Evolutionary conservation across 2,797 vertebrate species (phyloP).

Genomic region (Chaetophractus vellerosus): DNA sequence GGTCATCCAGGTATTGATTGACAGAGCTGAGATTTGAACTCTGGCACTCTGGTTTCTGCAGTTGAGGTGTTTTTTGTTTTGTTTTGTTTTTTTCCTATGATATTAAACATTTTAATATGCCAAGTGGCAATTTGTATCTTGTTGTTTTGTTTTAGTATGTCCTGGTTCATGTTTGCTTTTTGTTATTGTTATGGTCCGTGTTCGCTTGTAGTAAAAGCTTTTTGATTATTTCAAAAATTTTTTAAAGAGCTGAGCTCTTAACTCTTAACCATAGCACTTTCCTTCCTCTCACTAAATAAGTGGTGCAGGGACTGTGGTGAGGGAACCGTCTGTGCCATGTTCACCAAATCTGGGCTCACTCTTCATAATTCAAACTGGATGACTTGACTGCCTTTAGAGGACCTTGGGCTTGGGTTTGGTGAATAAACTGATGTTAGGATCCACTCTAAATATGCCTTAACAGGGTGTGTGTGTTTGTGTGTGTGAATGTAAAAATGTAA

Average conservation of each 20-base stretch:
- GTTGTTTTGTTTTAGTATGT: background rate
- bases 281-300: constrained; percentile 65
- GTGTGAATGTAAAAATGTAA: constrained; percentile 7
- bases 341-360: background rate
- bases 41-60: background rate
- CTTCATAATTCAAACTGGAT: constrained; percentile 27
- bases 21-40: constrained; percentile 47
- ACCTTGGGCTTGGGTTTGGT: background rate
- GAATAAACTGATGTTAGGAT: background rate
- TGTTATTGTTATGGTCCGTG: background rate
- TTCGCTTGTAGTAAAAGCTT: constrained; percentile 22
- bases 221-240: constrained; percentile 56
- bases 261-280: background rate
- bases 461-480: background rate
- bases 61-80: background rate
- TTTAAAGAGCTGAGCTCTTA: constrained; percentile 18
- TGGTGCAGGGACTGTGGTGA: background rate
- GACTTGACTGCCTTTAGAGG: constrained; percentile 58
- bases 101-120: constrained; percentile 47
- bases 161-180: constrained; percentile 22
- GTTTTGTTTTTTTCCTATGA: background rate
- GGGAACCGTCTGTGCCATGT: background rate
- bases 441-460: background rate
- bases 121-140: constrained; percentile 6
- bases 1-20: constrained; percentile 17